Conservation (phyloP, 1,140 invertebrate genomes). For the Tribolium castaneum region DNA sequence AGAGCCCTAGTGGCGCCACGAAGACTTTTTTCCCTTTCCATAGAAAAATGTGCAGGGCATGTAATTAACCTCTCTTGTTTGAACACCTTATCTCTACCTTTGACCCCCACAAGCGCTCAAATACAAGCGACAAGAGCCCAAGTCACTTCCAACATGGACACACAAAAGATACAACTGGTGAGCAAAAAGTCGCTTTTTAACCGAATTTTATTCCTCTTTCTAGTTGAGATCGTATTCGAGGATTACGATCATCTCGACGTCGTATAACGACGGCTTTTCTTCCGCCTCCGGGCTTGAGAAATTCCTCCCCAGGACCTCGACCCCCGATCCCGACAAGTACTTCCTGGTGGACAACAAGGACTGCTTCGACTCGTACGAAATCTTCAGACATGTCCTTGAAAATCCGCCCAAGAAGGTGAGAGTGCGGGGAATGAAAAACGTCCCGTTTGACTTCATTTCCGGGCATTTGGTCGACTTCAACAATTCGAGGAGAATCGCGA, state of each 20-base stretch:
- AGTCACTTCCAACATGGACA: neutral
- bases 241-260: neutral
- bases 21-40: neutral
- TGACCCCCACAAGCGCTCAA: neutral
- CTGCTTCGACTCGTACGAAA: neutral
- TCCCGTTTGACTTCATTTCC: neutral
- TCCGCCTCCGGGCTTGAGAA: neutral
- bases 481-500: neutral
- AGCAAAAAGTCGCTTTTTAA: neutral
- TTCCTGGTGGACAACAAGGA: neutral
- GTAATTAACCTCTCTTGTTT: slow-evolving; percentile 9
- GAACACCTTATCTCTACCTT: neutral
- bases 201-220: neutral
- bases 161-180: neutral
- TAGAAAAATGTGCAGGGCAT: neutral
- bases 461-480: neutral
- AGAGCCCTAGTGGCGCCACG: neutral
- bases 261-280: neutral
- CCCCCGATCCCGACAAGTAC: neutral
- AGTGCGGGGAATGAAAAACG: neutral
- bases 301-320: neutral
- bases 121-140: neutral
- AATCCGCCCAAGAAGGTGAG: neutral
- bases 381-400: neutral
- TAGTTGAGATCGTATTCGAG: neutral